Percentiles rank a stretch among this genome's conserved stretches.
phyloP scores from a whole-genome alignment of 2,113 vertebrate species.

The Xyliphius kryptos region DNA sequence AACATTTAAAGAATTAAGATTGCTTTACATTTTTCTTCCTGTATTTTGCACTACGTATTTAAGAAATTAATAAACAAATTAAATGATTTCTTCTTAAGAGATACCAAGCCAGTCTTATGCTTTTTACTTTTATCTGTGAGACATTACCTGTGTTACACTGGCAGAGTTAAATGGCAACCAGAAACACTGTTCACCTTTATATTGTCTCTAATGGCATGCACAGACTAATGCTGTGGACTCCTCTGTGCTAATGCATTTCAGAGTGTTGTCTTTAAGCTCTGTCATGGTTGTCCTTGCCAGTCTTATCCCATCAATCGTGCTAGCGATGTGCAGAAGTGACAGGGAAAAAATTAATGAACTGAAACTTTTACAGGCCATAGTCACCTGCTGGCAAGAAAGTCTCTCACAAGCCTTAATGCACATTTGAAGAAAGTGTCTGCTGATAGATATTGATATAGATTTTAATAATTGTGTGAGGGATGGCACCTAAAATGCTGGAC shows the following conservation, averaged over 20 bases:
- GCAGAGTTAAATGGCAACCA: slow-evolving; percentile 24
- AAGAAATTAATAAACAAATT: no score
- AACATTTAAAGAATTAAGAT: no score
- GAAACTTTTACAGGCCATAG: slow-evolving; percentile 48
- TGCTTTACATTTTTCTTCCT: no score
- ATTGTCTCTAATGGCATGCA: slow-evolving; percentile 41
- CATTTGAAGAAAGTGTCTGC: slow-evolving; percentile 35
- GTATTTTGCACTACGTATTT: no score
- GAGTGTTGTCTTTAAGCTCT: slow-evolving; percentile 29
- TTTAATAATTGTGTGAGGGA: slow-evolving; percentile 66
- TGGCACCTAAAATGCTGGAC: slow-evolving; percentile 71
- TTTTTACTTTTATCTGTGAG: slow-evolving; percentile 34
- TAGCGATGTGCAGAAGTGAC: slow-evolving; percentile 36
- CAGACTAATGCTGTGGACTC: slow-evolving; percentile 48
- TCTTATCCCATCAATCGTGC: slow-evolving; percentile 43
- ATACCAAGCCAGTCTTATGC: no score
- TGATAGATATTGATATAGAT: slow-evolving; percentile 72
- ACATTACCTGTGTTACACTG: slow-evolving; percentile 32
- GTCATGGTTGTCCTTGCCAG: slow-evolving; percentile 47
- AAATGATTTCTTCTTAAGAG: no score
- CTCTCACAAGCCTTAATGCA: slow-evolving; percentile 40
- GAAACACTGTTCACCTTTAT: slow-evolving; percentile 46
- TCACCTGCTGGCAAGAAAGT: slow-evolving; percentile 36
- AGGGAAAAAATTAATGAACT: slow-evolving; percentile 50
- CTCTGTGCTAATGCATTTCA: slow-evolving; percentile 36